Evolutionary conservation across 2,888 invertebrate genomes (phyloP), one percentile per base, ranked within the genome.

Genomic region (Elegia similella): DNA sequence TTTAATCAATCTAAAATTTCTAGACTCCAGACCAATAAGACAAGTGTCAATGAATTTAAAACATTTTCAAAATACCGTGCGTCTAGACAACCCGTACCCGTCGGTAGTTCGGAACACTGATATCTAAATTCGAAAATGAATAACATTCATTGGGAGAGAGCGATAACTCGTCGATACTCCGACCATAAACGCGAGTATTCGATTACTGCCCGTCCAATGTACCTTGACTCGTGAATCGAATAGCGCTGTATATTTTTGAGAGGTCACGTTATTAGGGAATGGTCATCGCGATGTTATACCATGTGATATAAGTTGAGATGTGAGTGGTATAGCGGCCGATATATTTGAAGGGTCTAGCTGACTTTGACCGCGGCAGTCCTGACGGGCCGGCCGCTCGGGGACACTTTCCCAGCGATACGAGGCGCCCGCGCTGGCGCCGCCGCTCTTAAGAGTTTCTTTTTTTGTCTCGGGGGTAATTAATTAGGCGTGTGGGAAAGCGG

Each of bases 401-500:
- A 50, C 50, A 50, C 50, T 50, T 50, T 50, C 50, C 54, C 54
- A 44, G 54, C 44, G 12, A 34, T 55, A 55, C 43, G 43, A 44
- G 54, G 54, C 53, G 46, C 55, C 55, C 17, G 70, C 73, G 70
- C 78, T 70, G 88, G 88, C 88, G 88, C 87, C 88, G 82, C 76
- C 68, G 85, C 86, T 86, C 84, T 88, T 84, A 88, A 76, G 82
- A 80, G 69, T 75, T 80, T 73, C 78, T 83, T 85, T 86, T 87
- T 87, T 86, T 84, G 76, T 79, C 66, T 68, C 61, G 66, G 47
- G 60, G 80, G 86, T 87, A 87, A 88, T 88, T 88, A 88, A 88
- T 88, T 87, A 85, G 85, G 54, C 64, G 76, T 77, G 73, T 77
- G 80, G 72, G 78, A 74, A 73, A 70, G 72, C 72, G 62, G 56